Evolutionary conservation across 1,140 invertebrate genomes (phyloP).

Genomic region (Drosophila ohnishii): DNA sequence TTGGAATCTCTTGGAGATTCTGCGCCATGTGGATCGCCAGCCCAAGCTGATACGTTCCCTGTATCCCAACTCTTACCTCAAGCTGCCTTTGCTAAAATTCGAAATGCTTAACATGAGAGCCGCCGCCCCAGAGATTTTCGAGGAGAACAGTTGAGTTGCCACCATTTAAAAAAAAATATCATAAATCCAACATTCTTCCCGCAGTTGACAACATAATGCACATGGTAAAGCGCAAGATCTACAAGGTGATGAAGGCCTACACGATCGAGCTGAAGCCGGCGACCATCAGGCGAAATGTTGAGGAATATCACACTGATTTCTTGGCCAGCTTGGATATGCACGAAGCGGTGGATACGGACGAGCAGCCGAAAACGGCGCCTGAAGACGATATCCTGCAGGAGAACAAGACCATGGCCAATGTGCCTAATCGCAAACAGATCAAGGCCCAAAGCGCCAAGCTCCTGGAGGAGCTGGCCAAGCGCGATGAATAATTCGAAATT

Average conservation of each 20-base stretch:
- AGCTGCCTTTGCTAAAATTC: conserved; percentile 74
- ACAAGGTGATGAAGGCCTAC: conserved; percentile 74
- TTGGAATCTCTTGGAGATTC: conserved; percentile 73
- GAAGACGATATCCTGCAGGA: conserved; percentile 66
- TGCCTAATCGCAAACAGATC: conserved; percentile 76
- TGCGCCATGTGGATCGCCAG: conserved; percentile 69
- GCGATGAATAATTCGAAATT: conserved; percentile 49
- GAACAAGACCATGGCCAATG: conserved; percentile 64
- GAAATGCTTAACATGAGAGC: conserved; percentile 78
- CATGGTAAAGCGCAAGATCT: conserved; percentile 68
- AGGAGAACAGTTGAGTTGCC: conserved; percentile 71
- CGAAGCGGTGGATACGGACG: conserved; percentile 40
- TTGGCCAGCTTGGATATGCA: conserved; percentile 53
- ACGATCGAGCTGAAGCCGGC: conserved; percentile 56
- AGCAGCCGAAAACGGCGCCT: conserved; percentile 21
- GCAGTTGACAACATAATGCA: conserved; percentile 71
- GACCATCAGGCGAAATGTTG: conserved; percentile 46
- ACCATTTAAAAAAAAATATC: not conserved
- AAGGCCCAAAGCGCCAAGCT: conserved; percentile 73
- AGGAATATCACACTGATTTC: conserved; percentile 70
- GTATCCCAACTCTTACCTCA: conserved; percentile 75
- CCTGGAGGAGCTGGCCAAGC: conserved; percentile 71
- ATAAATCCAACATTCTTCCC: conserved; percentile 1
- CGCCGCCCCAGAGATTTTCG: conserved; percentile 65
- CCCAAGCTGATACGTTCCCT: conserved; percentile 51